These are phyloP conservation scores for Chanos chanos DNA, from an alignment of 2,797 vertebrate species.

Conservation along the genomic window DNA sequence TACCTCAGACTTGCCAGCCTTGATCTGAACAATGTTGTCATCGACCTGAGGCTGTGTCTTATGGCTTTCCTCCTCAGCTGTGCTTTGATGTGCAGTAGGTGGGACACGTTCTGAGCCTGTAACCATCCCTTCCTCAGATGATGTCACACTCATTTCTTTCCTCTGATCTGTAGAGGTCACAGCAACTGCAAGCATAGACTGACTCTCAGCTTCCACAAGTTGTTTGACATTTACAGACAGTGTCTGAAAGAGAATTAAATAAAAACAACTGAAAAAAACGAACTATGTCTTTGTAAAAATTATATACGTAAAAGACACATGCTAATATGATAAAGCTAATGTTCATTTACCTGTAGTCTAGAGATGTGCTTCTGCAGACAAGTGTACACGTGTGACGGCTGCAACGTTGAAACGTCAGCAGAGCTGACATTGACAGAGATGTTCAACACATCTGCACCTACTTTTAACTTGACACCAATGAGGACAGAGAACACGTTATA, in stretches of 20 bases:
- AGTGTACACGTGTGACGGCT: conserved; percentile 69
- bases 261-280: not conserved
- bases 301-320: too few species aligned
- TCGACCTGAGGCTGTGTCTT: conserved; percentile 65
- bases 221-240: conserved; percentile 81
- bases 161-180: conserved; percentile 42
- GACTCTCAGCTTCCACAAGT: conserved; percentile 56
- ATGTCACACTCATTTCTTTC: conserved; percentile 57
- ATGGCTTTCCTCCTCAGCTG: conserved; percentile 46
- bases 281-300: too few species aligned
- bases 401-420: conserved; percentile 66
- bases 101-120: conserved; percentile 52
- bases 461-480: conserved; percentile 83
- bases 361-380: conserved; percentile 84
- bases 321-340: too few species aligned
- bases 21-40: conserved; percentile 89
- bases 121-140: conserved; percentile 49
- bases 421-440: conserved; percentile 76
- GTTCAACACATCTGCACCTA: conserved; percentile 80
- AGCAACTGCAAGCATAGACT: conserved; percentile 45
- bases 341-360: conserved; percentile 82
- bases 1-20: conserved; percentile 94
- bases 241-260: conserved; percentile 57
- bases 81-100: conserved; percentile 9
- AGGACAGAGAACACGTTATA: conserved; percentile 44